Percentiles rank a stretch among this genome's conserved stretches.
Conservation (phyloP, 2,797 vertebrate species). For the Platalea minor region DNA sequence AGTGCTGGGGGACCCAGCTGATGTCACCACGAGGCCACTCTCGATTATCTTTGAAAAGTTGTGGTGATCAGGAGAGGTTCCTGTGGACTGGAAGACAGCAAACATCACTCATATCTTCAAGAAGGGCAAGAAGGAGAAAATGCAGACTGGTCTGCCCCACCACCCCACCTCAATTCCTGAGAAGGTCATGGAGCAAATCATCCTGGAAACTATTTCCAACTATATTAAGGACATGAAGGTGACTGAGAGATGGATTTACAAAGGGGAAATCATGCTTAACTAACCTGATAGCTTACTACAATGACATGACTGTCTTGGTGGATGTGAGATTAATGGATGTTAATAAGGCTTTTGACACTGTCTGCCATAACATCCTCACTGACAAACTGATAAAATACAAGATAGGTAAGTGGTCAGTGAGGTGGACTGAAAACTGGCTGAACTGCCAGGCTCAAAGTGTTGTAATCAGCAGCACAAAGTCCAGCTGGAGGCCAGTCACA, state of each 20-base stretch:
- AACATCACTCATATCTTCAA: not conserved
- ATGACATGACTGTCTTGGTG: not conserved
- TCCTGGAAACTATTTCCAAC: not conserved
- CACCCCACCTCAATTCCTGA: not conserved
- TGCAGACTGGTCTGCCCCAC: not conserved
- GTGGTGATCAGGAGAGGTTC: not conserved
- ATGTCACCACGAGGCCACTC: not conserved
- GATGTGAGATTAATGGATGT: not conserved
- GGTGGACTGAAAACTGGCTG: not conserved
- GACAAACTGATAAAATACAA: not conserved
- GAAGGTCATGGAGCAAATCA: not conserved
- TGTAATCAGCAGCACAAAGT: not conserved
- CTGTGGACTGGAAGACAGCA: not conserved
- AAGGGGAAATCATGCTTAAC: not conserved
- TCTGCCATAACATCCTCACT: not conserved
- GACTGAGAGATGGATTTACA: not conserved
- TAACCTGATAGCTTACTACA: not conserved
- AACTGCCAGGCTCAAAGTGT: not conserved
- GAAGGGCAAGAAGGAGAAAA: not conserved
- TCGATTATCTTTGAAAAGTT: not conserved
- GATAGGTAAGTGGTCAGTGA: not conserved
- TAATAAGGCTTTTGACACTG: not conserved
- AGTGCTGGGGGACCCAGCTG: not conserved
- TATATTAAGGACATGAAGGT: not conserved
- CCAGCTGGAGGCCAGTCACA: not conserved